Conservation (phyloP, 2,113 vertebrate species). For the Neolamprologus devosi region DNA sequence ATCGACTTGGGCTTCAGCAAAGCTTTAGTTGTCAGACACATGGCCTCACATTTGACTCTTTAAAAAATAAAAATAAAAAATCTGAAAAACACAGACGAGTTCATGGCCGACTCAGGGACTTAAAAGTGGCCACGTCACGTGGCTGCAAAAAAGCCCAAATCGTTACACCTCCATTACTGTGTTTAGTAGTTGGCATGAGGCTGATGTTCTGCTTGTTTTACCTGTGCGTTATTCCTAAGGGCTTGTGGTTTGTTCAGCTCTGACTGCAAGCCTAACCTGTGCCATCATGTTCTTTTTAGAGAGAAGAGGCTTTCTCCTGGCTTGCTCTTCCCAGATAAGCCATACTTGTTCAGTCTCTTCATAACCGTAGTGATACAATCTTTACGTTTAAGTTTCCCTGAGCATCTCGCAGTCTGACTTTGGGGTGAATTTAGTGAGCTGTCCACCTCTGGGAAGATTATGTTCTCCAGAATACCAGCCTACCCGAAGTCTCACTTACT, state of each 20-base stretch:
- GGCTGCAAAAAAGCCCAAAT: background rate
- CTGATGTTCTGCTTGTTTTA: background rate
- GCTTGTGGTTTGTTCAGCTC: background rate
- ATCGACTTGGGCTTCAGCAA: background rate
- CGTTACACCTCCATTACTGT: background rate
- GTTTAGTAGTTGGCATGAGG: background rate
- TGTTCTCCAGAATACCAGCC: background rate
- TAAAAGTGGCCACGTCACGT: background rate
- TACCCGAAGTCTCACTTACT: background rate
- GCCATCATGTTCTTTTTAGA: background rate
- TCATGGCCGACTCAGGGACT: background rate
- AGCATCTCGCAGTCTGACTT: background rate
- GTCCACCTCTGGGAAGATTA: background rate
- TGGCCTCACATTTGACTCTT: background rate
- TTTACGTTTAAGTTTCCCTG: background rate
- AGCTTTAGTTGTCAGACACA: background rate
- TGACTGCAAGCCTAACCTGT: background rate
- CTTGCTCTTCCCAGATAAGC: background rate
- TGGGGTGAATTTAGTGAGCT: background rate
- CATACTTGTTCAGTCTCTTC: background rate
- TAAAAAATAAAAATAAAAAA: background rate
- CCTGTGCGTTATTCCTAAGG: background rate
- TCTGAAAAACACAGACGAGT: background rate
- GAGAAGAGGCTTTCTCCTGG: background rate
- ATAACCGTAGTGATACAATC: background rate